A percentile compares a stretch with the other conserved stretches of the same genome.
Conservation (phyloP, 2,113 vertebrate genomes). For the Rhodinocichla rosea region DNA sequence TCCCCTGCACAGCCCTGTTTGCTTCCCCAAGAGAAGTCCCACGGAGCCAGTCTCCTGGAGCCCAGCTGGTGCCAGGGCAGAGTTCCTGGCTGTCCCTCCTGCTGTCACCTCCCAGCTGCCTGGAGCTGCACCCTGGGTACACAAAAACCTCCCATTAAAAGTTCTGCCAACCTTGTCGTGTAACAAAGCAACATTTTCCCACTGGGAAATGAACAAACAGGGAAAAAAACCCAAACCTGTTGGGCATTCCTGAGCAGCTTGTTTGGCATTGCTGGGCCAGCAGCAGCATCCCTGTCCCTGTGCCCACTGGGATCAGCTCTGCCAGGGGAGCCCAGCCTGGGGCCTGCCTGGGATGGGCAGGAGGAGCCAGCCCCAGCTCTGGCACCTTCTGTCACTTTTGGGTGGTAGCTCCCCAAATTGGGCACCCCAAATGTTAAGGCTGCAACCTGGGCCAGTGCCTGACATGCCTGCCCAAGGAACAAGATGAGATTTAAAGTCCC, state of each 20-base stretch:
- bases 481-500: background rate
- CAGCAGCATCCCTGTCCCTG: background rate
- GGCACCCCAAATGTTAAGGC: background rate
- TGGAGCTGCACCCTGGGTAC: background rate
- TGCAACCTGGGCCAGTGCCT: background rate
- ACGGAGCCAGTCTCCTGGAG: rapidly evolving
- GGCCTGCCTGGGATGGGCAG: rapidly evolving
- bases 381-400: rapidly evolving
- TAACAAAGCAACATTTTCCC: background rate
- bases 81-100: background rate
- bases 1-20: background rate
- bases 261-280: rapidly evolving
- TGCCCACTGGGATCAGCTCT: background rate
- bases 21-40: background rate
- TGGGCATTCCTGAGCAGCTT: background rate
- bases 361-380: background rate
- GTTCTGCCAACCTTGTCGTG: background rate
- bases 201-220: background rate
- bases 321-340: rapidly evolving
- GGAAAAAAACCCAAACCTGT: too few relatives aligned
- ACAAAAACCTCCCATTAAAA: background rate
- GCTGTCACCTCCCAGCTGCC: background rate
- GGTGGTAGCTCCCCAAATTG: background rate
- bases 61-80: background rate
- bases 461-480: background rate